phyloP scores from a whole-genome alignment of 2,888 invertebrate genomes.

The Schrankia costaestrigalis region DNA sequence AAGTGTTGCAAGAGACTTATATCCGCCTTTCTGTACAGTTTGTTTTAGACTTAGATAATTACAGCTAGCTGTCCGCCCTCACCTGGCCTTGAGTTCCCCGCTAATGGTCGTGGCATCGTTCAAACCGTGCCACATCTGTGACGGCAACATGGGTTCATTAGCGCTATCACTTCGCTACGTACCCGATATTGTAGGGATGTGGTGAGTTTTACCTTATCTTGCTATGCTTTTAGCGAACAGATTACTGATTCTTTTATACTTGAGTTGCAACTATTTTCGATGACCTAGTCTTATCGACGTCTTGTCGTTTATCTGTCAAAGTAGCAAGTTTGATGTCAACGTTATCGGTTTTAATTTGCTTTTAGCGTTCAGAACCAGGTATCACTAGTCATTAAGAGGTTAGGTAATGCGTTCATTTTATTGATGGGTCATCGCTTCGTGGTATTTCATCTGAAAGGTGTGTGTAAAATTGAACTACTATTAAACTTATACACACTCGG shows the following conservation, averaged over 20 bases:
- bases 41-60: constrained; percentile 70
- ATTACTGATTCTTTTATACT: constrained; percentile 52
- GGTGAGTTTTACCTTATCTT: constrained; percentile 65
- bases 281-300: constrained; percentile 45
- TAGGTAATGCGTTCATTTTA: no score
- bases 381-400: no score
- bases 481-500: no score
- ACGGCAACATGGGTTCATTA: constrained; percentile 76
- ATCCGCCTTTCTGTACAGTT: constrained; percentile 48
- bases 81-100: constrained; percentile 58
- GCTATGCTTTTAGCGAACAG: constrained; percentile 68
- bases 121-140: constrained; percentile 66
- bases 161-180: constrained; percentile 61
- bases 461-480: no score
- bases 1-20: constrained; percentile 34
- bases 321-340: constrained; percentile 22
- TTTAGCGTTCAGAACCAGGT: no score
- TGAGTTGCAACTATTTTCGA: constrained; percentile 35
- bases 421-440: no score
- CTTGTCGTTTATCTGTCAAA: constrained; percentile 39
- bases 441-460: no score
- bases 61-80: constrained; percentile 63
- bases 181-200: constrained; percentile 56
- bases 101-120: constrained; percentile 63
- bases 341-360: no score